Conservation (phyloP, 2,797 vertebrate species). For the Takifugu rubripes region DNA sequence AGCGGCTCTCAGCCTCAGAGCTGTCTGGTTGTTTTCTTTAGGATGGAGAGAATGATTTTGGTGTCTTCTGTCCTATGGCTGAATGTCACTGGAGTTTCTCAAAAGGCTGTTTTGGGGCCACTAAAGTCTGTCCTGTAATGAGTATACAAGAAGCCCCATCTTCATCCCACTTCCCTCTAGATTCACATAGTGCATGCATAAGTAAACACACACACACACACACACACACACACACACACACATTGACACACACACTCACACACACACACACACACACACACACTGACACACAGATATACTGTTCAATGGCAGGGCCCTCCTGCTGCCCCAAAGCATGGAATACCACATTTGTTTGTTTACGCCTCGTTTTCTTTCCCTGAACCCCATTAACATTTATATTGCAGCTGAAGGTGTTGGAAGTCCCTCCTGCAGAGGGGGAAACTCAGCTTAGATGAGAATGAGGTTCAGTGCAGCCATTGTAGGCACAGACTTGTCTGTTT, state of each 20-base stretch:
- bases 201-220: slow-evolving; percentile 26
- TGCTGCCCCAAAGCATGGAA: slow-evolving; percentile 71
- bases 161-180: slow-evolving; percentile 43
- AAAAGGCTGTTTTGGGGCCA: slow-evolving; percentile 47
- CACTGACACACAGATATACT: slow-evolving; percentile 23
- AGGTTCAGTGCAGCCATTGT: slow-evolving; percentile 66
- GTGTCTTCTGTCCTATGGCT: slow-evolving; percentile 25
- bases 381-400: slow-evolving; percentile 86
- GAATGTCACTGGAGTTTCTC: slow-evolving; percentile 34
- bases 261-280: slow-evolving; percentile 23
- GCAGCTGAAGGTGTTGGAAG: slow-evolving; percentile 79
- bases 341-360: slow-evolving; percentile 80
- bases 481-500: slow-evolving; percentile 69
- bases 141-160: slow-evolving; percentile 49
- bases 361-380: slow-evolving; percentile 76
- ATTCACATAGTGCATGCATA: slow-evolving; percentile 44
- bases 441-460: slow-evolving; percentile 68
- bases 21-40: slow-evolving; percentile 14
- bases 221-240: slow-evolving; percentile 15
- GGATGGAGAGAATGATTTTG: slow-evolving; percentile 43
- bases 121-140: slow-evolving; percentile 44
- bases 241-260: slow-evolving; percentile 32
- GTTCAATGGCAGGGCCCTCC: slow-evolving; percentile 64
- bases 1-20: slow-evolving; percentile 38
- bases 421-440: slow-evolving; percentile 71